A percentile compares a stretch with the other conserved stretches of the same genome.
Evolutionary conservation across 2,113 vertebrate species (phyloP).

Genomic region (Tyrannus savana): DNA sequence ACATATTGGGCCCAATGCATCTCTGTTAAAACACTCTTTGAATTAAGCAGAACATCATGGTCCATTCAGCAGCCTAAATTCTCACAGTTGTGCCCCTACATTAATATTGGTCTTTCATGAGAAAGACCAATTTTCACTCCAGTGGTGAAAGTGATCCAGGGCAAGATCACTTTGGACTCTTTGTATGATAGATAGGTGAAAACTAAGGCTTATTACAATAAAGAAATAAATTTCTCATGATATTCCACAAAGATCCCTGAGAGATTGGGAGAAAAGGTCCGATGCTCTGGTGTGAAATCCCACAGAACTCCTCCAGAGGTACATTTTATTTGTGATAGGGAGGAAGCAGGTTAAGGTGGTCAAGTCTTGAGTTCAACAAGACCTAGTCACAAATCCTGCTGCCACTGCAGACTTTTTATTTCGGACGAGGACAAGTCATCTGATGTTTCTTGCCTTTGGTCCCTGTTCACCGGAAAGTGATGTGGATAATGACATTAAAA

Average conservation of each 20-base stretch:
- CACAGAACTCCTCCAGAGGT: background rate
- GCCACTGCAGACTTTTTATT: background rate
- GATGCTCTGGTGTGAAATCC: background rate
- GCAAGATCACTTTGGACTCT: background rate
- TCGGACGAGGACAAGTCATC: background rate
- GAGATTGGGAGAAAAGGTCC: background rate
- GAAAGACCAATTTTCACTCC: background rate
- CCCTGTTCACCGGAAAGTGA: background rate
- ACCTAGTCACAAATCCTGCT: background rate
- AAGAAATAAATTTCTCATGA: background rate
- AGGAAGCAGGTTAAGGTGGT: background rate
- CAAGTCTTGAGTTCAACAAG: background rate
- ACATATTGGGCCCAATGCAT: background rate
- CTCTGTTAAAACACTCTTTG: background rate
- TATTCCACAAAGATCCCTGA: background rate
- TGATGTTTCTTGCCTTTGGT: background rate
- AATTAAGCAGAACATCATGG: background rate
- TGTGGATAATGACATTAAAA: background rate
- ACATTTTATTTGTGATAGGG: rapidly evolving
- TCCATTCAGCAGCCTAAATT: background rate
- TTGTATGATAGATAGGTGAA: background rate
- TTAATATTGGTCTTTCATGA: background rate
- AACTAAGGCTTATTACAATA: background rate
- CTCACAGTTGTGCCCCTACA: background rate
- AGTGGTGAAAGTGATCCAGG: background rate